Conservation (phyloP, 2,888 invertebrate genomes). For the Cotesia congregata region DNA sequence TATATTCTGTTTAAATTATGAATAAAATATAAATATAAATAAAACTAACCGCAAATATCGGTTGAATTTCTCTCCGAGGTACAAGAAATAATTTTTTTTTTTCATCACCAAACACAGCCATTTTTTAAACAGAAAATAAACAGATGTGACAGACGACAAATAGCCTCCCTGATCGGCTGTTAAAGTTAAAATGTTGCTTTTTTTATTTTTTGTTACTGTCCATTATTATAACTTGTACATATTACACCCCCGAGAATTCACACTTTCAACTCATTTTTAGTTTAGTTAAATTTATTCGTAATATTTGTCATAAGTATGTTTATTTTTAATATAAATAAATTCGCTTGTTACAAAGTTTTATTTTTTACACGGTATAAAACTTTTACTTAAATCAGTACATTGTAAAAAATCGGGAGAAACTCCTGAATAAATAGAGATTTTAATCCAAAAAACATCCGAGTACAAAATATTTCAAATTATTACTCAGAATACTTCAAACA, state of each 20-base stretch:
- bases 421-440: no score
- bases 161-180: constrained; percentile 57
- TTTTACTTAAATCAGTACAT: no score
- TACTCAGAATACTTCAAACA: no score
- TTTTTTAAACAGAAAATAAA: constrained; percentile 38
- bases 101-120: constrained; percentile 30
- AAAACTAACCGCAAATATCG: no score
- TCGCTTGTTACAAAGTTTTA: background rate
- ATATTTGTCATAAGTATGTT: background rate
- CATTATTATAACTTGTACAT: constrained; percentile 21
- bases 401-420: no score
- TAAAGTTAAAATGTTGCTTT: constrained; percentile 52
- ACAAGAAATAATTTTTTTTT: constrained; percentile 23
- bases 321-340: background rate
- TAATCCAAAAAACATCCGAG: no score
- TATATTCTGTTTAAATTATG: background rate
- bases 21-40: background rate
- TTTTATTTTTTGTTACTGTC: constrained; percentile 44
- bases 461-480: no score
- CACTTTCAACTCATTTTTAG: background rate
- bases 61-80: no score
- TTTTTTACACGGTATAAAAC: background rate
- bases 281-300: background rate
- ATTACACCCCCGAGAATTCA: constrained; percentile 1
- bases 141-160: constrained; percentile 53